A percentile compares a stretch with the other conserved stretches of the same genome.
Evolutionary conservation across 2,888 invertebrate genomes (phyloP).

Genomic region (Hyles lineata): DNA sequence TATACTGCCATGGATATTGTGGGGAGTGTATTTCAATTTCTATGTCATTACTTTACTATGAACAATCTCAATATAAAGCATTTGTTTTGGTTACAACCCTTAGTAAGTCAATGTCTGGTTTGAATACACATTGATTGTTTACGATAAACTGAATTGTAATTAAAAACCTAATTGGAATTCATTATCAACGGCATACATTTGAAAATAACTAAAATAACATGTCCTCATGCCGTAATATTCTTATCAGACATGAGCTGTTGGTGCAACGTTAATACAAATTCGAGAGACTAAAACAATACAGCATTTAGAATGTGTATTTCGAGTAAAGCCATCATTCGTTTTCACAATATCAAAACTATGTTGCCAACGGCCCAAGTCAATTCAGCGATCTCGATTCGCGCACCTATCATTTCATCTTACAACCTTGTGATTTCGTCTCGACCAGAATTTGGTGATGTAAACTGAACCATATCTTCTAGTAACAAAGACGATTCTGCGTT

Average conservation of each 20-base stretch:
- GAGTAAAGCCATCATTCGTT: neutral
- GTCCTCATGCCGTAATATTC: no score
- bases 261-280: neutral
- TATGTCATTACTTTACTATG: neutral
- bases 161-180: no score
- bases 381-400: neutral
- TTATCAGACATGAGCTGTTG: no score
- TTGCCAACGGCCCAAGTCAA: neutral
- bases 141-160: no score
- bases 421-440: neutral
- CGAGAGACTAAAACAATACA: neutral
- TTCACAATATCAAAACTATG: neutral
- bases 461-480: neutral
- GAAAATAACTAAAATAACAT: no score
- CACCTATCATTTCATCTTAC: slow-evolving; percentile 1
- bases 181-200: no score
- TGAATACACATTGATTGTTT: no score
- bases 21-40: neutral
- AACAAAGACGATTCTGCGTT: neutral
- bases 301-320: neutral
- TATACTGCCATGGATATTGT: neutral
- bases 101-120: no score
- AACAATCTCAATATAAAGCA: no score
- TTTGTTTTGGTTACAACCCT: no score
- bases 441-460: neutral